A percentile compares a stretch with the other conserved stretches of the same genome.
These are phyloP conservation scores for Elachura formosa DNA, from an alignment of 2,113 vertebrate genomes.

Conservation along the genomic window DNA sequence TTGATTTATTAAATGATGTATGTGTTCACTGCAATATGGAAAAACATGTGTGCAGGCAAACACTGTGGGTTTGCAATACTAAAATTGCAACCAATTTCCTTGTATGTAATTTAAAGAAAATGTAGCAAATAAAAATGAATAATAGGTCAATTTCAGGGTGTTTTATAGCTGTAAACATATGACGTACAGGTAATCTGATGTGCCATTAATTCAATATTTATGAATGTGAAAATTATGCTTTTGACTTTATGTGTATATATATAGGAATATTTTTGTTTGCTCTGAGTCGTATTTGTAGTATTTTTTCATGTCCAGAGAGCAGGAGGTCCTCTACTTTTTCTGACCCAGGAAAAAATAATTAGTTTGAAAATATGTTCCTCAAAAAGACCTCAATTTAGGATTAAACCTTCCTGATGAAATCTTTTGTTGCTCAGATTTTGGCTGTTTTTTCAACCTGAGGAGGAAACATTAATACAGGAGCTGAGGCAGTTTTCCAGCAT, in stretches of 20 bases:
- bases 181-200: background rate
- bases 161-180: constrained; percentile 38
- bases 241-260: background rate
- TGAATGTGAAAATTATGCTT: background rate
- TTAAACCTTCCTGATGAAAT: background rate
- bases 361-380: background rate
- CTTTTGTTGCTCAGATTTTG: background rate
- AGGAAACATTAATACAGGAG: background rate
- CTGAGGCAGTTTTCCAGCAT: background rate
- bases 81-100: constrained; percentile 48
- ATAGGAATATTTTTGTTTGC: background rate
- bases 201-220: constrained; percentile 41
- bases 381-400: background rate
- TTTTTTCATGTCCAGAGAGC: background rate
- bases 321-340: background rate
- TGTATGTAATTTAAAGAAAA: constrained; percentile 39
- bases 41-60: background rate
- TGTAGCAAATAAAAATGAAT: constrained; percentile 54
- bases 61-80: background rate
- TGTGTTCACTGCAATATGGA: constrained; percentile 1
- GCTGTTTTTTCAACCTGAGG: background rate
- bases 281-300: background rate
- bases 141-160: background rate
- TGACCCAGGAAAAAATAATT: background rate
- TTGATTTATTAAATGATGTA: constrained; percentile 49